Conservation (phyloP, 2,888 invertebrate genomes). For the Drosophila prolongata region DNA sequence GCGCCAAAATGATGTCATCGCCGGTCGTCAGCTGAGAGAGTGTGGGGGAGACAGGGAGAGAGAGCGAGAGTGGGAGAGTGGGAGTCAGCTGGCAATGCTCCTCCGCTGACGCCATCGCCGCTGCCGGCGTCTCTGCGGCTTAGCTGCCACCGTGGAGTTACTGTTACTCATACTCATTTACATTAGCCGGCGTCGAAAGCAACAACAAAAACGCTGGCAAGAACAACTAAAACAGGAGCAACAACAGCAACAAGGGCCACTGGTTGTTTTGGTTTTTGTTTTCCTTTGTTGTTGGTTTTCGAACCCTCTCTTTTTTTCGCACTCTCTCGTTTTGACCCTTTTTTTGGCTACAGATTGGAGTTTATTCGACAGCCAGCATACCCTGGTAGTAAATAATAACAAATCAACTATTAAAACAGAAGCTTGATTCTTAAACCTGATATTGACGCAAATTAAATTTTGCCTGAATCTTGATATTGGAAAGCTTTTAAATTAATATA, state of each 20-base stretch:
- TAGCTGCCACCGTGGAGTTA: constrained; percentile 48
- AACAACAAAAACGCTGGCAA: constrained; percentile 1
- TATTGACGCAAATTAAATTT: too few relatives aligned
- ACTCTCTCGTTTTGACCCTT: constrained; percentile 5
- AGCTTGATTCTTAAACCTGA: too few relatives aligned
- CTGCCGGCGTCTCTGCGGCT: constrained; percentile 44
- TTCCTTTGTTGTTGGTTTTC: background rate
- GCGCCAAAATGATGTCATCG: constrained; percentile 70
- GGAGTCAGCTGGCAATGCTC: constrained; percentile 58
- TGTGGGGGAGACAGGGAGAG: constrained; percentile 32
- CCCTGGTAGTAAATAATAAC: background rate
- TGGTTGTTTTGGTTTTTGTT: constrained; percentile 19
- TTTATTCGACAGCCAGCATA: background rate
- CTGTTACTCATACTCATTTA: constrained; percentile 38
- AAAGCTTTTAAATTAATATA: too few relatives aligned
- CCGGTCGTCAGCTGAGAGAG: constrained; percentile 47
- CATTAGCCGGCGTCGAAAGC: constrained; percentile 15
- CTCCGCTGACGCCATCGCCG: constrained; percentile 68
- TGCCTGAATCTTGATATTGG: too few relatives aligned
- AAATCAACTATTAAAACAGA: too few relatives aligned
- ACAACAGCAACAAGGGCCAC: constrained; percentile 7
- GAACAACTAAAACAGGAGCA: constrained; percentile 22
- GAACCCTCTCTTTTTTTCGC: background rate
- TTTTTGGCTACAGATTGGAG: background rate
- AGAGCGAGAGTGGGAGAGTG: constrained; percentile 30